Percentiles rank a stretch among this genome's conserved stretches.
These are phyloP conservation scores for Drosophila anomelani DNA, from an alignment of 2,888 invertebrate genomes.

Conservation along the genomic window DNA sequence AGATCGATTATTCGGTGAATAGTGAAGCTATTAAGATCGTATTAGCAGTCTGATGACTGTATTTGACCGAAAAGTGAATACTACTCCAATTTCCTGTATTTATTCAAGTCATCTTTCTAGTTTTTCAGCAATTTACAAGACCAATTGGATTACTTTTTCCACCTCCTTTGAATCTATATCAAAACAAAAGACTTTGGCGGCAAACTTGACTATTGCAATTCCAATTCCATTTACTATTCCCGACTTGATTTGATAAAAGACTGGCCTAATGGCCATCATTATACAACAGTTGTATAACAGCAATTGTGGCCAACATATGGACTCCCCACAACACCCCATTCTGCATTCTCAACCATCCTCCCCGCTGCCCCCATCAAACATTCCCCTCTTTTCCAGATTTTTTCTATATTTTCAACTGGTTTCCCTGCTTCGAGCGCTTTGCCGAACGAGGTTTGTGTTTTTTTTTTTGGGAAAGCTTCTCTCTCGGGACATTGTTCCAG, in stretches of 20 bases:
- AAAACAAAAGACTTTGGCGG: constrained; percentile 64
- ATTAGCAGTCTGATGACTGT: background rate
- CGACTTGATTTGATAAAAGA: constrained; percentile 33
- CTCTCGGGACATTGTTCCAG: constrained; percentile 20
- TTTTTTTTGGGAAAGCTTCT: constrained; percentile 57
- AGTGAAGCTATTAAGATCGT: too few relatives aligned
- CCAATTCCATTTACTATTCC: constrained; percentile 6
- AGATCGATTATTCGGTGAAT: constrained; percentile 1
- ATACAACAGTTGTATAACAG: constrained; percentile 74
- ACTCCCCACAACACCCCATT: constrained; percentile 15
- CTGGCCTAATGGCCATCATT: constrained; percentile 50
- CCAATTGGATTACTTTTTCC: background rate
- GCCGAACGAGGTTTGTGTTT: background rate
- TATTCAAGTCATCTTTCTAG: background rate
- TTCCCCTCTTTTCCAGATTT: constrained; percentile 11
- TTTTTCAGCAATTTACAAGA: background rate
- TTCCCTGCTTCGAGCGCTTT: constrained; percentile 24
- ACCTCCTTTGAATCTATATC: background rate
- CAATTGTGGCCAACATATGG: constrained; percentile 34
- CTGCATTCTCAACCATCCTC: constrained; percentile 29
- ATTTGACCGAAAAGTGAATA: background rate
- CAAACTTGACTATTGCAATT: constrained; percentile 45
- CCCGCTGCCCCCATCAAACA: constrained; percentile 1
- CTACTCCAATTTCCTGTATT: background rate
- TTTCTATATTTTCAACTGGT: constrained; percentile 49